These are phyloP conservation scores for Leptothorax acervorum DNA, from an alignment of 2,888 invertebrate species.

Conservation along the genomic window DNA sequence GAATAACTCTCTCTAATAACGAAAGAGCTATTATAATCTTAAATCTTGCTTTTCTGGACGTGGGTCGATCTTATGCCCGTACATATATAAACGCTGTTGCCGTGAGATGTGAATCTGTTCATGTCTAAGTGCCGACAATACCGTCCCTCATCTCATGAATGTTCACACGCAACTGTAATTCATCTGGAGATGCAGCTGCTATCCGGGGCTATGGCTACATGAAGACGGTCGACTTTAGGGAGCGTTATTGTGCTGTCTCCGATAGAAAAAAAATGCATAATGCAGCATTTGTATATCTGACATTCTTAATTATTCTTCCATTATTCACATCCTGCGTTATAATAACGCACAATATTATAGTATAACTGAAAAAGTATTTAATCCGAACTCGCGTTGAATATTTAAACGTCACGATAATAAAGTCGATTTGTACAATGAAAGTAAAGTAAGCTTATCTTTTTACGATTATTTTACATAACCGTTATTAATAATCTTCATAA, in stretches of 20 bases:
- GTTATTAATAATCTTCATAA: background rate
- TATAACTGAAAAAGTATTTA: background rate
- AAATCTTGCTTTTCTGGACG: constrained; percentile 7
- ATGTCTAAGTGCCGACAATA: constrained; percentile 61
- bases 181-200: constrained; percentile 63
- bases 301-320: constrained; percentile 32
- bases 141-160: constrained; percentile 56
- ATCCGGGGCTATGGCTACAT: constrained; percentile 39
- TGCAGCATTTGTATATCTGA: constrained; percentile 22
- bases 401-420: background rate
- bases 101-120: constrained; percentile 37
- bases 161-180: constrained; percentile 58
- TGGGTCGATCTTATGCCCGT: background rate
- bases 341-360: background rate
- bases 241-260: constrained; percentile 9
- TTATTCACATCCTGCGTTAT: background rate
- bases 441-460: background rate
- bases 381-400: background rate
- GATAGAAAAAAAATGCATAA: constrained; percentile 23
- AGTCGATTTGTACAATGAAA: background rate
- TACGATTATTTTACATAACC: constrained; percentile 14
- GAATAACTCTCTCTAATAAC: constrained; percentile 3
- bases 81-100: background rate
- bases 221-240: constrained; percentile 3
- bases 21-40: constrained; percentile 10